Conservation (phyloP, 2,888 invertebrate genomes). For the Priocnemis perturbator region DNA sequence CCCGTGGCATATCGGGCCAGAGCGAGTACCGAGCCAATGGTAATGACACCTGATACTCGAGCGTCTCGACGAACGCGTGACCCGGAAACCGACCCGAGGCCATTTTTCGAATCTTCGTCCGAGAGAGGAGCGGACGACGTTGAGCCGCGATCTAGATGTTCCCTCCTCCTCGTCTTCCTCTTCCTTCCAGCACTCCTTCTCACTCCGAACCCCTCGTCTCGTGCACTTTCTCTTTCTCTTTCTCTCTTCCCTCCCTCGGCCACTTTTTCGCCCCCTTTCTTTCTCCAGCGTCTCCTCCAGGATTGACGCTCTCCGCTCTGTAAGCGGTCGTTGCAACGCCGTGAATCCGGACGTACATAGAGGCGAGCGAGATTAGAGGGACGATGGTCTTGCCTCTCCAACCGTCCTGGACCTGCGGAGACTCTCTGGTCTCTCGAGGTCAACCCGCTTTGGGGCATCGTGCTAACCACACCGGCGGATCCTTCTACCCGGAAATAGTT, state of each 20-base stretch:
- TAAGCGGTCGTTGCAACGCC: constrained; percentile 34
- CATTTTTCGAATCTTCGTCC: constrained; percentile 59
- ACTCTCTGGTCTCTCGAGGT: constrained; percentile 65
- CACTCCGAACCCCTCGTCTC: constrained; percentile 11
- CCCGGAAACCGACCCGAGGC: constrained; percentile 68
- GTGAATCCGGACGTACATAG: constrained; percentile 42
- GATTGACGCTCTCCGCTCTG: constrained; percentile 34
- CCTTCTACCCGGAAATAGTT: constrained; percentile 70
- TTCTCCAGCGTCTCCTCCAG: constrained; percentile 21
- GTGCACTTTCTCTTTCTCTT: constrained; percentile 10
- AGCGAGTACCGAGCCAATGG: constrained; percentile 48
- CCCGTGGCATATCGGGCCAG: constrained; percentile 42
- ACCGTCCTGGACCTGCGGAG: constrained; percentile 60
- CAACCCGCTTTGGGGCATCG: constrained; percentile 75
- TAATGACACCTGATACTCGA: constrained; percentile 71
- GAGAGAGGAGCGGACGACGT: constrained; percentile 42
- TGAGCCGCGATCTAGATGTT: constrained; percentile 53
- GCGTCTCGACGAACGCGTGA: constrained; percentile 66
- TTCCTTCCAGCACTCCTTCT: constrained; percentile 14
- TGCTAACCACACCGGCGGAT: constrained; percentile 67
- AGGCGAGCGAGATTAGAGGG: constrained; percentile 66
- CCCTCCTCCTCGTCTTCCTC: constrained; percentile 15
- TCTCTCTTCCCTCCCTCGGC: constrained; percentile 10
- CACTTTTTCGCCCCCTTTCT: constrained; percentile 9
- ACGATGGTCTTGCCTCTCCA: constrained; percentile 59